Evolutionary conservation across 2,797 vertebrate species (phyloP).

Genomic region (Enteromius argenteus): DNA sequence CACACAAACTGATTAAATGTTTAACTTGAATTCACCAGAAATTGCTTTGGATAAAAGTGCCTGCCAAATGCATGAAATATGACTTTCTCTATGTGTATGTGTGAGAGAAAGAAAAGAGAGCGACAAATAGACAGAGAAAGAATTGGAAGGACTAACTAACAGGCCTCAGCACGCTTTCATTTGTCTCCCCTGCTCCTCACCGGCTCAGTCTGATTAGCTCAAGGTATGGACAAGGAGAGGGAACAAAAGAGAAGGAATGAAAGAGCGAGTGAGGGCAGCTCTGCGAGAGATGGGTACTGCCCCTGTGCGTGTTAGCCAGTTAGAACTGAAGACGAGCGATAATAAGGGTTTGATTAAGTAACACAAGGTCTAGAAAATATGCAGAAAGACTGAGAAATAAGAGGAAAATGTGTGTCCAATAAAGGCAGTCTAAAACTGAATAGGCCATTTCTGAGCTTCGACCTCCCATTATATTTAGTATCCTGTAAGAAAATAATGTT

Average conservation of each 20-base stretch:
- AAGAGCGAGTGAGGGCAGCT: slow-evolving; percentile 56
- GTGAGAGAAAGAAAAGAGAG: not conserved
- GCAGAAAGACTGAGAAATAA: slow-evolving; percentile 64
- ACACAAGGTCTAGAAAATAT: slow-evolving; percentile 75
- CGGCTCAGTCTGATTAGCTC: slow-evolving; percentile 62
- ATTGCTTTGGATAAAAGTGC: slow-evolving; percentile 10
- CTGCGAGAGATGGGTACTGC: slow-evolving; percentile 63
- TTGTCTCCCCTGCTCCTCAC: slow-evolving; percentile 56
- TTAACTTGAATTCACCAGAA: slow-evolving; percentile 20
- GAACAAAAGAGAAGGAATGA: slow-evolving; percentile 35
- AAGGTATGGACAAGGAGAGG: slow-evolving; percentile 56
- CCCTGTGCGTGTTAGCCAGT: slow-evolving; percentile 75
- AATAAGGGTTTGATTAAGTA: slow-evolving; percentile 84
- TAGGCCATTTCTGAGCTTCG: slow-evolving; percentile 76
- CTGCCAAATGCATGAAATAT: slow-evolving; percentile 31
- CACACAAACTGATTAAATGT: slow-evolving; percentile 32
- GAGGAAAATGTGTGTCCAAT: slow-evolving; percentile 75
- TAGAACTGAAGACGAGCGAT: slow-evolving; percentile 76
- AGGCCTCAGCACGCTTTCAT: slow-evolving; percentile 42
- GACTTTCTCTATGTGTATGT: slow-evolving; percentile 4
- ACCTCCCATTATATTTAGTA: slow-evolving; percentile 58
- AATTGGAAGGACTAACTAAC: slow-evolving; percentile 18
- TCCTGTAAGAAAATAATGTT: not conserved
- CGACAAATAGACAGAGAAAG: not conserved
- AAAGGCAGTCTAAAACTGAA: slow-evolving; percentile 81